A percentile compares a stretch with the other conserved stretches of the same genome.
Conservation (phyloP, 2,888 invertebrate species). For the Mythimna loreyi region DNA sequence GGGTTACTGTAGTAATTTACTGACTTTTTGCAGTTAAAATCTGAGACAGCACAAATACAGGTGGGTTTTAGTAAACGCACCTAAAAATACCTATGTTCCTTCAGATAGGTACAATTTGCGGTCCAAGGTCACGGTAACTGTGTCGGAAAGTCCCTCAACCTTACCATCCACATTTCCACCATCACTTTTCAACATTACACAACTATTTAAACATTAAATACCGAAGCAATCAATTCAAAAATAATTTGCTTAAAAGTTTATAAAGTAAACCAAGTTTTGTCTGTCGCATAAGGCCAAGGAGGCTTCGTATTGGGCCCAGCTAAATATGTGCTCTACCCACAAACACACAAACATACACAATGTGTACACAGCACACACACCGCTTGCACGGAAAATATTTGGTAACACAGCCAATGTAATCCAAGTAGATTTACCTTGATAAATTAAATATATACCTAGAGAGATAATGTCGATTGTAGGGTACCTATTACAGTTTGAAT, state of each 20-base stretch:
- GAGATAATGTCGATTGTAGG: constrained; percentile 73
- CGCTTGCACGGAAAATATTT: constrained; percentile 89
- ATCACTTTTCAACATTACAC: constrained; percentile 10
- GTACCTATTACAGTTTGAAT: constrained; percentile 57
- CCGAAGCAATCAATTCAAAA: constrained; percentile 32
- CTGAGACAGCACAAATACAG: no score
- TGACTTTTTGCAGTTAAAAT: no score
- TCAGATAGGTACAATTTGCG: no score
- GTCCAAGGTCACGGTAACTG: no score
- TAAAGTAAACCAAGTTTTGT: constrained; percentile 60
- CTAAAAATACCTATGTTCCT: no score
- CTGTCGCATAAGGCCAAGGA: constrained; percentile 71
- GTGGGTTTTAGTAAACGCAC: no score
- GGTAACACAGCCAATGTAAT: constrained; percentile 86
- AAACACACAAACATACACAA: constrained; percentile 76
- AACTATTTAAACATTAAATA: constrained; percentile 3
- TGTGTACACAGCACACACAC: constrained; percentile 82
- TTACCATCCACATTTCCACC: not conserved
- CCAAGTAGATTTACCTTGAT: constrained; percentile 87
- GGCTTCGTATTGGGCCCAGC: constrained; percentile 80
- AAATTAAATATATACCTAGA: constrained; percentile 82
- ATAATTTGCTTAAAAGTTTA: constrained; percentile 54
- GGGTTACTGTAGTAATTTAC: no score
- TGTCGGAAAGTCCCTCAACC: no score
- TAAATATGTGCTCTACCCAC: constrained; percentile 86